Conservation (phyloP, 2,888 invertebrate species). For the Timandra comae region DNA sequence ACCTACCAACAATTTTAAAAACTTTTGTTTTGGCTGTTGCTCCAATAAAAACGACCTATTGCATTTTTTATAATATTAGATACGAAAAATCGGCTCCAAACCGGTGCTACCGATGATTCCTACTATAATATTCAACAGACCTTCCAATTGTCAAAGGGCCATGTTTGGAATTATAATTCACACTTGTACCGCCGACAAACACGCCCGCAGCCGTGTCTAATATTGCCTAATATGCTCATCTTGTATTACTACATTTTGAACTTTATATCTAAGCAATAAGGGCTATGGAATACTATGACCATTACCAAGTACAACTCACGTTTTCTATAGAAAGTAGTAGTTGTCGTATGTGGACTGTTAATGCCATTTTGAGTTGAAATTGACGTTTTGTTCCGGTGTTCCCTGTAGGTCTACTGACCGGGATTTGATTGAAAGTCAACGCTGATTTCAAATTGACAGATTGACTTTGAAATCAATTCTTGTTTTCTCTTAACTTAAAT, state of each 20-base stretch:
- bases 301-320: slow-evolving; percentile 49
- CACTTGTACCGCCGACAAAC: background rate
- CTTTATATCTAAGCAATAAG: slow-evolving; percentile 9
- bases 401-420: slow-evolving; percentile 38
- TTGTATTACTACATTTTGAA: slow-evolving; percentile 4
- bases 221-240: slow-evolving; percentile 60
- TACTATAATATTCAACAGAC: no score
- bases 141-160: background rate
- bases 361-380: slow-evolving; percentile 61
- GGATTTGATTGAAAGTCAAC: slow-evolving; percentile 13
- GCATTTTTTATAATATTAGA: no score
- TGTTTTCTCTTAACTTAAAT: background rate
- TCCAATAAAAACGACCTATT: no score
- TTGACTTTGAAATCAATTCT: slow-evolving; percentile 4
- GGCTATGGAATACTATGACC: slow-evolving; percentile 17
- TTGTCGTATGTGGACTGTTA: slow-evolving; percentile 58
- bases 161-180: background rate
- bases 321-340: slow-evolving; percentile 66
- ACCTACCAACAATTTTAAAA: no score
- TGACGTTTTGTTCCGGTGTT: slow-evolving; percentile 49
- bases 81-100: no score
- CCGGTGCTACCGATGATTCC: background rate
- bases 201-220: slow-evolving; percentile 20
- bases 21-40: no score
- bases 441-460: slow-evolving; percentile 14